These are phyloP conservation scores for Dasysyrphus tricinctus DNA, from an alignment of 2,888 invertebrate species.

Conservation along the genomic window DNA sequence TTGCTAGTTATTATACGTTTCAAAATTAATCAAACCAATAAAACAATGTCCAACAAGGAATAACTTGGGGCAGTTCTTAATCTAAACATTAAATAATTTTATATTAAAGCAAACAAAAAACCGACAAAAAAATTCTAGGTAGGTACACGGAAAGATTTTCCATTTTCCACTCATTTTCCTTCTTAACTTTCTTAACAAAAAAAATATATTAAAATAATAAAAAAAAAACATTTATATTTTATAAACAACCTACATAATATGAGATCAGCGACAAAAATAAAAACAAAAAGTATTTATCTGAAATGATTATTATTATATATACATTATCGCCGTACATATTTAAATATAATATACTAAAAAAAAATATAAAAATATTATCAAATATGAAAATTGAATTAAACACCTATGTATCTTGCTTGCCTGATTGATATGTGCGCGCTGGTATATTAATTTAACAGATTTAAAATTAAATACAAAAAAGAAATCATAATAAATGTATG, in stretches of 20 bases:
- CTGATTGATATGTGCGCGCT: constrained; percentile 74
- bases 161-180: constrained; percentile 34
- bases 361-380: constrained; percentile 28
- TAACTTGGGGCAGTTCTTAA: constrained; percentile 38
- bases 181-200: constrained; percentile 16
- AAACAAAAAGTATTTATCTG: constrained; percentile 57
- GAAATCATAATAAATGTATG: background rate
- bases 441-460: constrained; percentile 61
- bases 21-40: constrained; percentile 36
- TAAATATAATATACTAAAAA: constrained; percentile 33
- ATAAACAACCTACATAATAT: constrained; percentile 32
- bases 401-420: constrained; percentile 72
- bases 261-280: constrained; percentile 51
- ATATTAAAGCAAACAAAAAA: constrained; percentile 14
- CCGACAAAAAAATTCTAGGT: constrained; percentile 44
- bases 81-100: constrained; percentile 46
- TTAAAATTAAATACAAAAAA: constrained; percentile 5
- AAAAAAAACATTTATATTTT: constrained; percentile 45
- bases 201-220: constrained; percentile 6
- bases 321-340: constrained; percentile 43
- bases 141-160: constrained; percentile 62
- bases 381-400: constrained; percentile 41
- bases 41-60: background rate
- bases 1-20: constrained; percentile 28
- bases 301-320: constrained; percentile 34